Conservation (phyloP, 2,888 invertebrate genomes). For the Drosophila parthenogenetica region DNA sequence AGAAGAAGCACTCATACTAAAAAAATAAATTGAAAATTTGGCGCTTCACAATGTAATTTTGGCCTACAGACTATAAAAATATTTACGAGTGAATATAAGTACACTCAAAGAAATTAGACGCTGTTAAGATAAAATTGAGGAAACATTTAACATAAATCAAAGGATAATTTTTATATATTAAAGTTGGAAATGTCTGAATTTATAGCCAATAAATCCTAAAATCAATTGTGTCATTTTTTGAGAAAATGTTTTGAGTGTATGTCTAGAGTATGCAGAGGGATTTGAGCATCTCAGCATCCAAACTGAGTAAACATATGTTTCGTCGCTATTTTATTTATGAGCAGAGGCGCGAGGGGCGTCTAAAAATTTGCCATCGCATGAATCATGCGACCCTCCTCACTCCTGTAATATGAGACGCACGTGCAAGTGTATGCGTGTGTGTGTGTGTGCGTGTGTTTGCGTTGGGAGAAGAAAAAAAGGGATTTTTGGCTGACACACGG, state of each 20-base stretch:
- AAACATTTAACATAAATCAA: no score
- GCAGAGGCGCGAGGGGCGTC: conserved; percentile 50
- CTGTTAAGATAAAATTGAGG: not conserved
- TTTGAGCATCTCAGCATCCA: conserved; percentile 21
- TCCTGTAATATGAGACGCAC: conserved; percentile 71
- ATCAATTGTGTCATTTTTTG: not conserved
- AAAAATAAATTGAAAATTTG: conserved; percentile 64
- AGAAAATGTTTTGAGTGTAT: not conserved
- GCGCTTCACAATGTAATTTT: conserved; percentile 45
- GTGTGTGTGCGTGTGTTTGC: conserved; percentile 19
- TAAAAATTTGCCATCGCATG: conserved; percentile 74
- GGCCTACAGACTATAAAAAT: conserved; percentile 74
- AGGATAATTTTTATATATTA: no score
- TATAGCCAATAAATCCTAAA: no score
- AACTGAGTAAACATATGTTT: conserved; percentile 70
- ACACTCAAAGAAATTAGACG: not conserved
- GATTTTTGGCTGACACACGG: conserved; percentile 29
- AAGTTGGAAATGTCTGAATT: no score
- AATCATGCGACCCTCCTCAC: conserved; percentile 62
- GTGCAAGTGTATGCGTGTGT: conserved; percentile 34
- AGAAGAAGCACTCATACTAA: conserved; percentile 13
- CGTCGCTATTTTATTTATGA: conserved; percentile 61
- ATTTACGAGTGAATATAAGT: conserved; percentile 79
- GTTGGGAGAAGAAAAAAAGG: conserved; percentile 2
- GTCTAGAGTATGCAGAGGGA: conserved; percentile 4